phyloP scores from a whole-genome alignment of 2,888 invertebrate species.

The Arenicola marina region DNA sequence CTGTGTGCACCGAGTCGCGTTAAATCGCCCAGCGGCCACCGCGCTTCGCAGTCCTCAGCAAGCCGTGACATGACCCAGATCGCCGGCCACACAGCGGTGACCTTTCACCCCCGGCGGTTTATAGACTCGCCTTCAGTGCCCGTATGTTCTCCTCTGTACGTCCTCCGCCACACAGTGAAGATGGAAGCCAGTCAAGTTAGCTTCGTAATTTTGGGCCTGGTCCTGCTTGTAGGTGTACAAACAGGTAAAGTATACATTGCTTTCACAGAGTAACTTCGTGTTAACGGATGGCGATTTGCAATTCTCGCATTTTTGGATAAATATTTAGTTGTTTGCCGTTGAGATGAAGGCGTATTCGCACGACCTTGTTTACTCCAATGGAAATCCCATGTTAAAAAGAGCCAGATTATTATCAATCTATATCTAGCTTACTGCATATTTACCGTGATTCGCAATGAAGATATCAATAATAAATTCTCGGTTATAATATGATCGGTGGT shows the following conservation, averaged over 20 bases:
- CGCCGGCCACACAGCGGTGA: too few species aligned
- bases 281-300: background rate
- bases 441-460: too few species aligned
- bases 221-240: background rate
- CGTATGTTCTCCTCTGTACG: conserved; percentile 5
- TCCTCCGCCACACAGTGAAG: background rate
- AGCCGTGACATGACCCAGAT: too few species aligned
- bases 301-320: too few species aligned
- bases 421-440: background rate
- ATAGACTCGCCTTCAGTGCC: conserved; percentile 1
- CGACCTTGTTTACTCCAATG: background rate
- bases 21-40: too few species aligned
- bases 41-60: too few species aligned
- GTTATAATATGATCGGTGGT: too few species aligned
- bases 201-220: background rate
- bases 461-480: too few species aligned
- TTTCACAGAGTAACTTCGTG: background rate
- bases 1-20: too few species aligned
- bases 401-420: background rate
- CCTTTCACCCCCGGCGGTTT: too few species aligned
- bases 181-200: background rate
- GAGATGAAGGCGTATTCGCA: background rate
- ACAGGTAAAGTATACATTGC: background rate
- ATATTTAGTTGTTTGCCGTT: background rate
- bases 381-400: background rate